Evolutionary conservation across 2,113 vertebrate genomes (phyloP).

Genomic region (Penelope pileata): DNA sequence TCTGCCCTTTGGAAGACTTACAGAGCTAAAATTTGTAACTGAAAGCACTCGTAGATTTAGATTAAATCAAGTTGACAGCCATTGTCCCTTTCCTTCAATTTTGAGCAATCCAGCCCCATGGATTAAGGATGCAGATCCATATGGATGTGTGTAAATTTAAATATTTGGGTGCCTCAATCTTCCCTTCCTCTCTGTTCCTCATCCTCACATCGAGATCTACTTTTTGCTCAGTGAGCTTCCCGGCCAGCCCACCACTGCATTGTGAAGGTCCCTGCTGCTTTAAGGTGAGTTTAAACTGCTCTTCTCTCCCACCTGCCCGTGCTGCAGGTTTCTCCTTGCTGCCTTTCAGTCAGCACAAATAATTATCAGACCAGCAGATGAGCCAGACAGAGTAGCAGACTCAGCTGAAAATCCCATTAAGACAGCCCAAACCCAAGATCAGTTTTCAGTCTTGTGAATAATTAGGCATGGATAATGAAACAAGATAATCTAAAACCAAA

Average conservation of each 20-base stretch:
- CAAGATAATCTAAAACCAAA: neutral
- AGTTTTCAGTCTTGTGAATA: neutral
- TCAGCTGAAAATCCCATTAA: neutral
- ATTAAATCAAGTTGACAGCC: neutral
- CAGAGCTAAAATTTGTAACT: neutral
- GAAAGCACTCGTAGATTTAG: neutral
- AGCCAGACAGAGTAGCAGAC: neutral
- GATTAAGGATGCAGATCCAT: neutral
- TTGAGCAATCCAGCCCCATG: neutral
- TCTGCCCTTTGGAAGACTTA: neutral
- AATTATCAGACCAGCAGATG: neutral
- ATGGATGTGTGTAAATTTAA: neutral
- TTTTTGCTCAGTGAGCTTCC: neutral
- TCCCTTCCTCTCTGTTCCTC: neutral
- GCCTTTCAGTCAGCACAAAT: neutral
- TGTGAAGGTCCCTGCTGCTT: neutral
- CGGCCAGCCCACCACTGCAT: neutral
- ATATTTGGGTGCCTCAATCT: neutral
- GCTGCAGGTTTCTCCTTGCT: neutral
- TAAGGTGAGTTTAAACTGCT: neutral
- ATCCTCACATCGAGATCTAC: accelerated
- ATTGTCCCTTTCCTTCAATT: neutral
- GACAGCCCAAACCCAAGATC: neutral
- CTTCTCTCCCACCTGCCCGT: neutral
- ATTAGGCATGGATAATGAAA: neutral